These are phyloP conservation scores for Umimayanthus kanabou DNA, from an alignment of 92 coral and sea anemone species.

Conservation along the genomic window DNA sequence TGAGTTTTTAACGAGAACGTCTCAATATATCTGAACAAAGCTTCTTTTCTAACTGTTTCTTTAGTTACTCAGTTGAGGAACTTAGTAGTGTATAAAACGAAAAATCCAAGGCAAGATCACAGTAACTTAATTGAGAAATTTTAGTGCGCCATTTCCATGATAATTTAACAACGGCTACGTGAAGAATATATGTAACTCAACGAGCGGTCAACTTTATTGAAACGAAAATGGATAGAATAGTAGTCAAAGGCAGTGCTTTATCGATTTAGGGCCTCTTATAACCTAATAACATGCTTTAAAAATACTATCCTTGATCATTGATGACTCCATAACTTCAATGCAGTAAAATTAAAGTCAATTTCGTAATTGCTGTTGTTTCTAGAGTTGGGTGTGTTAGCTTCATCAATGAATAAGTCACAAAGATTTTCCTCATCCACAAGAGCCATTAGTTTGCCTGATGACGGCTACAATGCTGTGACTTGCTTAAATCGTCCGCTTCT, in stretches of 20 bases:
- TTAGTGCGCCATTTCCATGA: background rate
- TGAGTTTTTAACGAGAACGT: background rate
- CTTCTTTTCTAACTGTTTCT: background rate
- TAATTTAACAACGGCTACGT: background rate
- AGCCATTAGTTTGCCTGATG: too few relatives aligned
- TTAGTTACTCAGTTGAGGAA: background rate
- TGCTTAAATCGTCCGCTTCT: too few relatives aligned
- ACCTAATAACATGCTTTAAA: background rate
- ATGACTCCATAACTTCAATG: background rate
- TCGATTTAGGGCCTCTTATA: background rate
- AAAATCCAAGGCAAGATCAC: background rate
- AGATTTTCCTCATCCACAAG: too few relatives aligned
- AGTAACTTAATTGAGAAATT: background rate
- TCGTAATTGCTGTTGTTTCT: background rate
- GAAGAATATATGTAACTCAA: background rate
- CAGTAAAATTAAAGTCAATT: background rate
- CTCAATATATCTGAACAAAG: background rate
- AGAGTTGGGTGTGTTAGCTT: background rate
- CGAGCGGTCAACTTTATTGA: background rate
- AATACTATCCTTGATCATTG: background rate
- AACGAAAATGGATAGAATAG: background rate
- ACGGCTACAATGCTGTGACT: too few relatives aligned
- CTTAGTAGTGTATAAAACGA: background rate
- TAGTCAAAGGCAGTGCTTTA: too few relatives aligned
- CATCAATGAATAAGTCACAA: too few relatives aligned